A percentile compares a stretch with the other conserved stretches of the same genome.
phyloP scores from a whole-genome alignment of 2,888 invertebrate genomes.

The Craniophora ligustri region DNA sequence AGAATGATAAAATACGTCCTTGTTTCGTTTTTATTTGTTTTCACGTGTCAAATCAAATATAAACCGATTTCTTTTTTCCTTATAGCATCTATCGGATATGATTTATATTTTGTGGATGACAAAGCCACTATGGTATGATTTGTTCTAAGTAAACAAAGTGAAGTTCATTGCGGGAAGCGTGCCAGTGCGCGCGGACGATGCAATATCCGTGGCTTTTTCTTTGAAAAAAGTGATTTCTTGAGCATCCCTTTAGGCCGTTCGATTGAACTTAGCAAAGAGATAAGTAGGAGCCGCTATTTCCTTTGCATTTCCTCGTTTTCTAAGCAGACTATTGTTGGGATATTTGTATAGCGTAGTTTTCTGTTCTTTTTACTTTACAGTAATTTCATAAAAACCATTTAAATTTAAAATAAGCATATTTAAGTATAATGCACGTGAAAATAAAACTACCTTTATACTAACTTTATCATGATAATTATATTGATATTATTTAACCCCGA shows the following conservation, averaged over 20 bases:
- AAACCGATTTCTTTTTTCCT: neutral
- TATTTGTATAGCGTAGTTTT: neutral
- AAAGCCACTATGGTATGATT: conserved; percentile 31
- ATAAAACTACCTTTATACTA: too few species aligned
- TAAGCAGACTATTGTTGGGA: conserved; percentile 5
- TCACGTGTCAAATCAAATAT: neutral
- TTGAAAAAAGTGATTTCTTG: conserved; percentile 51
- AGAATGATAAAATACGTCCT: too few species aligned
- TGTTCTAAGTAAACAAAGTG: conserved; percentile 60
- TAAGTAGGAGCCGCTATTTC: conserved; percentile 44
- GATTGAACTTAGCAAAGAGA: conserved; percentile 36
- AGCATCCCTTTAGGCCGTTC: conserved; percentile 44
- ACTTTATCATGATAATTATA: too few species aligned
- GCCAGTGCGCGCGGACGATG: conserved; percentile 57
- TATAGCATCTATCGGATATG: neutral
- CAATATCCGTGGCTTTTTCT: conserved; percentile 68
- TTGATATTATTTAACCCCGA: too few species aligned
- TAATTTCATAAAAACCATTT: too few species aligned
- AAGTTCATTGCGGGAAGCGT: conserved; percentile 56
- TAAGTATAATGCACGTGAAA: too few species aligned
- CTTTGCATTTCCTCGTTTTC: conserved; percentile 19
- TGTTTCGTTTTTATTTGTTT: neutral
- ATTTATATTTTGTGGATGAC: conserved; percentile 6
- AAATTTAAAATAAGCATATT: too few species aligned
- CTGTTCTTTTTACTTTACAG: neutral